These are phyloP conservation scores for Telmatochromis brichardi DNA, from an alignment of 2,113 vertebrate genomes.

Conservation along the genomic window DNA sequence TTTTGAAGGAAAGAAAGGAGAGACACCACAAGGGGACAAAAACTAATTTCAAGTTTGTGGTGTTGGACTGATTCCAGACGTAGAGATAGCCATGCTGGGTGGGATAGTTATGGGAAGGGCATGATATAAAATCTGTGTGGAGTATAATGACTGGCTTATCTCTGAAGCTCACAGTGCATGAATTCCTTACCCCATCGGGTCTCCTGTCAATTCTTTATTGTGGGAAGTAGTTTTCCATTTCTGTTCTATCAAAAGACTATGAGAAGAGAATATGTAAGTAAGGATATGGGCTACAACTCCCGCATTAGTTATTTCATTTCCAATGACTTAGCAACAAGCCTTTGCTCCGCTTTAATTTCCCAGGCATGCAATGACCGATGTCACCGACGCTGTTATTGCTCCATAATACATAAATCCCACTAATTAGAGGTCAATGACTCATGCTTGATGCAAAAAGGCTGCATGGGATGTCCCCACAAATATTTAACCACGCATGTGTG, in stretches of 20 bases:
- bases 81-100: neutral
- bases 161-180: neutral
- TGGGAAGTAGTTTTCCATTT: slow-evolving; percentile 7
- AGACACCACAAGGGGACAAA: neutral
- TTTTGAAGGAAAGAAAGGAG: neutral
- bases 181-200: neutral
- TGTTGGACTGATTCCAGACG: neutral
- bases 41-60: neutral
- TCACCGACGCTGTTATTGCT: neutral
- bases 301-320: neutral
- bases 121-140: slow-evolving; percentile 1
- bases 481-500: neutral
- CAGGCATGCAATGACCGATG: neutral
- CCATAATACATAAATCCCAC: slow-evolving; percentile 43
- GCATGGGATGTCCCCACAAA: neutral
- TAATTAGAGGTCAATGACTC: slow-evolving; percentile 55
- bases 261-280: slow-evolving; percentile 13
- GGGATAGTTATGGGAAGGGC: neutral
- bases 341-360: slow-evolving; percentile 3
- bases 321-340: neutral
- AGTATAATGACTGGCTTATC: slow-evolving; percentile 27
- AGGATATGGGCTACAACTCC: neutral
- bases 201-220: slow-evolving; percentile 5
- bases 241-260: neutral
- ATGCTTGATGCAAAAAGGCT: slow-evolving; percentile 34